Percentiles rank a stretch among this genome's conserved stretches.
These are phyloP conservation scores for Nebria salina DNA, from an alignment of 2,888 invertebrate species.

Conservation along the genomic window DNA sequence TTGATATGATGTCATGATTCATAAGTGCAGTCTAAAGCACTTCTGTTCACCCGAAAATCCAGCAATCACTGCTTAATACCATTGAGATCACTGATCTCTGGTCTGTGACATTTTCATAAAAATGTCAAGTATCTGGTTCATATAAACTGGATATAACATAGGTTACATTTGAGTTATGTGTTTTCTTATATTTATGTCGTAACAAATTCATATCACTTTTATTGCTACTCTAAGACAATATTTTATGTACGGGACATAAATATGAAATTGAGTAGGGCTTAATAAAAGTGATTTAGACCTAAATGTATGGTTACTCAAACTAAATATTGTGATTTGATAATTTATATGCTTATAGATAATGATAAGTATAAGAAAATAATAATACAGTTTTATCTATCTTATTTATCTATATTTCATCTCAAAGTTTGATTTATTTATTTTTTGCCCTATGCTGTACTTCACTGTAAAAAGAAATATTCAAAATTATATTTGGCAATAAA, in stretches of 20 bases:
- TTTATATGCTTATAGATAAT: neutral
- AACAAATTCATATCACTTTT: constrained; percentile 1
- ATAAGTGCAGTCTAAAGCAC: neutral
- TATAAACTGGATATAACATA: neutral
- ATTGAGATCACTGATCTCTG: neutral
- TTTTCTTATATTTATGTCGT: neutral
- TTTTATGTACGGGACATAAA: neutral
- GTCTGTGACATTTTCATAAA: constrained; percentile 1
- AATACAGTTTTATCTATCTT: too few species aligned
- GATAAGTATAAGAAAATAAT: neutral
- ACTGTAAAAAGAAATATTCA: too few species aligned
- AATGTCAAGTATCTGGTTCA: neutral
- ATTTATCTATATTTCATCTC: too few species aligned
- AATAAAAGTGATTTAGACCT: neutral
- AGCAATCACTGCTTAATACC: neutral
- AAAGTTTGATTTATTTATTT: too few species aligned
- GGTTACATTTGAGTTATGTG: neutral
- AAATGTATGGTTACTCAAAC: neutral
- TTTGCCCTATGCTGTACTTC: too few species aligned
- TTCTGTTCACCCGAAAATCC: neutral
- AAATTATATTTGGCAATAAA: too few species aligned
- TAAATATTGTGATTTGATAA: neutral
- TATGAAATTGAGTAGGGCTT: neutral
- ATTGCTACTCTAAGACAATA: neutral
- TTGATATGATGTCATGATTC: constrained; percentile 21